Percentiles rank a stretch among this genome's conserved stretches.
Conservation (phyloP, 2,888 invertebrate genomes). For the Patella ulyssiponensis region DNA sequence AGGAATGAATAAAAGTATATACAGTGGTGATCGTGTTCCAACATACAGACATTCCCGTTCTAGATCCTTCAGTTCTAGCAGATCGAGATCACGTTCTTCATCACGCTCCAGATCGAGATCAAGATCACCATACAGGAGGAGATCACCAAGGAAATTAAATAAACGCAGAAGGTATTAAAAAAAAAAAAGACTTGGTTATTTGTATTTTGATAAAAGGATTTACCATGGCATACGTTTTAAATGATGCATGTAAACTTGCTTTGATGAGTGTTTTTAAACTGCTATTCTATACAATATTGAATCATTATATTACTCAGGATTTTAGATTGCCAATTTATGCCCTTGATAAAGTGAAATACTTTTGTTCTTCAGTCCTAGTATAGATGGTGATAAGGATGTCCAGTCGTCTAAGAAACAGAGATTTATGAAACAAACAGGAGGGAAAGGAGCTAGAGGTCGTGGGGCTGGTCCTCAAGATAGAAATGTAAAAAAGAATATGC, state of each 20-base stretch:
- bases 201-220: too few relatives aligned
- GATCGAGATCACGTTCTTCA: constrained; percentile 66
- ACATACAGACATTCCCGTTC: constrained; percentile 56
- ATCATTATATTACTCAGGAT: too few relatives aligned
- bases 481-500: constrained; percentile 2
- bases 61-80: constrained; percentile 47
- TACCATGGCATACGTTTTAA: too few relatives aligned
- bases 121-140: constrained; percentile 41
- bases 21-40: constrained; percentile 48
- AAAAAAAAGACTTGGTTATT: too few relatives aligned
- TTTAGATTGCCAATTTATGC: too few relatives aligned
- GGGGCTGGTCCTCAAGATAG: constrained; percentile 28
- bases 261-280: neutral
- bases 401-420: constrained; percentile 35
- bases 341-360: too few relatives aligned
- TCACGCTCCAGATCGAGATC: constrained; percentile 45
- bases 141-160: constrained; percentile 32
- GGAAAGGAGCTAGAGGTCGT: constrained; percentile 39
- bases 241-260: neutral
- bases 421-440: constrained; percentile 39
- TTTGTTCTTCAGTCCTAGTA: constrained; percentile 17
- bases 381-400: constrained; percentile 27
- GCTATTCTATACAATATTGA: too few relatives aligned
- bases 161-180: constrained; percentile 9
- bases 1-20: constrained; percentile 24